A percentile compares a stretch with the other conserved stretches of the same genome.
Conservation (phyloP, 2,888 invertebrate species). For the Nematopogon swammerdamellus region DNA sequence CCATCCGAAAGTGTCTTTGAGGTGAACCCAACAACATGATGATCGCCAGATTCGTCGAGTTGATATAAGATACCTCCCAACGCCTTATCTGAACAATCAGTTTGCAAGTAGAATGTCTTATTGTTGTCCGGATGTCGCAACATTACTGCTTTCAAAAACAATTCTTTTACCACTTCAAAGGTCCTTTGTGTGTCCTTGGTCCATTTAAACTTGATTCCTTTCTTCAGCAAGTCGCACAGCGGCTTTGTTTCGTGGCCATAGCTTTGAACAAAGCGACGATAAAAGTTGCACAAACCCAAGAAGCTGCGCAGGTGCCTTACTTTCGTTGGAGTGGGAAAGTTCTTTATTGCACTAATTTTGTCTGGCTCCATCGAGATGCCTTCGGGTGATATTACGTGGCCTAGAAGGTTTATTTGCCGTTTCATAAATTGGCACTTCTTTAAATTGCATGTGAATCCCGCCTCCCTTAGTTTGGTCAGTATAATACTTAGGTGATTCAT, state of each 20-base stretch:
- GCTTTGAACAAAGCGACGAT: neutral
- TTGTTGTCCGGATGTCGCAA: neutral
- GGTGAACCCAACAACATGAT: too few relatives aligned
- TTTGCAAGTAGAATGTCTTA: neutral
- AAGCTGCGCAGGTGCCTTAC: slow-evolving; percentile 8
- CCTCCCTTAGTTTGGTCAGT: slow-evolving; percentile 3
- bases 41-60: neutral
- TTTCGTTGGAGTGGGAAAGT: slow-evolving; percentile 16
- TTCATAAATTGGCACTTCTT: slow-evolving; percentile 7
- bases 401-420: slow-evolving; percentile 6
- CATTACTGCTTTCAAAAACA: neutral
- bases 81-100: slow-evolving; percentile 12
- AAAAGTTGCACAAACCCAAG: neutral
- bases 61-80: slow-evolving; percentile 12
- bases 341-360: slow-evolving; percentile 12
- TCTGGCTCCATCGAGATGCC: slow-evolving; percentile 7
- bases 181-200: neutral
- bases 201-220: neutral
- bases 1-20: too few relatives aligned
- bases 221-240: neutral
- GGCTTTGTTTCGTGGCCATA: neutral
- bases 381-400: slow-evolving; percentile 5
- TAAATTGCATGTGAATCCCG: slow-evolving; percentile 7
- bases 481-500: slow-evolving; percentile 6
- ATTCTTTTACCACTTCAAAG: neutral